Evolutionary conservation across 2,888 invertebrate species (phyloP).

Genomic region (Smittia aterrima): DNA sequence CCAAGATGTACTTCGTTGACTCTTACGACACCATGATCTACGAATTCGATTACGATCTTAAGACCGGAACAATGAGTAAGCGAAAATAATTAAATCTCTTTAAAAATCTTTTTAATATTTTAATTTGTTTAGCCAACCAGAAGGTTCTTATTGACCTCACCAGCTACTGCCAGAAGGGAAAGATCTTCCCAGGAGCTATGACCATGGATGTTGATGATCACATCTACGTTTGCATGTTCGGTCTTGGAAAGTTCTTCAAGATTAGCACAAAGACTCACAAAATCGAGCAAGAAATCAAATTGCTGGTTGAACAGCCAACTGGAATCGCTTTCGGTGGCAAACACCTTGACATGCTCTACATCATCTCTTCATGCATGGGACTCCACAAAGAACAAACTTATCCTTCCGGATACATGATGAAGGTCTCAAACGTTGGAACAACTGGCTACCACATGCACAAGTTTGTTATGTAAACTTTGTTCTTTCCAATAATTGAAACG

Average conservation of each 20-base stretch:
- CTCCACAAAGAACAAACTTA: neutral
- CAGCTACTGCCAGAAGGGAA: neutral
- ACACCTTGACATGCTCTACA: neutral
- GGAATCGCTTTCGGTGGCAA: neutral
- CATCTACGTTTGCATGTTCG: constrained; percentile 27
- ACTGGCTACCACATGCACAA: neutral
- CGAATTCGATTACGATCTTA: constrained; percentile 28
- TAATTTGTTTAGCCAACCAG: neutral
- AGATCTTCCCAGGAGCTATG: neutral
- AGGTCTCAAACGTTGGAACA: neutral
- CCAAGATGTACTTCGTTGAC: constrained; percentile 25
- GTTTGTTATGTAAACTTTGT: constrained; percentile 1
- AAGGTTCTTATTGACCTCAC: constrained; percentile 1
- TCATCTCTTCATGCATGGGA: neutral
- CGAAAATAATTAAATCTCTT: neutral
- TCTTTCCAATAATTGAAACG: neutral
- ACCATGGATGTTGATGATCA: constrained; percentile 24
- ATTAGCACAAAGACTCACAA: neutral
- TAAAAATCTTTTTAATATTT: no score
- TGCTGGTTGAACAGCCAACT: neutral
- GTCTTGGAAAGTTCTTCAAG: neutral
- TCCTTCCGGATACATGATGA: constrained; percentile 2
- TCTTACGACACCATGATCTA: constrained; percentile 12
- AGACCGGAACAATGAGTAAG: constrained; percentile 18
- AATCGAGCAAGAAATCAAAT: constrained; percentile 10